Base-by-base conservation (phyloP, 2,113 vertebrate species). In the Barbus barbus region DNA sequence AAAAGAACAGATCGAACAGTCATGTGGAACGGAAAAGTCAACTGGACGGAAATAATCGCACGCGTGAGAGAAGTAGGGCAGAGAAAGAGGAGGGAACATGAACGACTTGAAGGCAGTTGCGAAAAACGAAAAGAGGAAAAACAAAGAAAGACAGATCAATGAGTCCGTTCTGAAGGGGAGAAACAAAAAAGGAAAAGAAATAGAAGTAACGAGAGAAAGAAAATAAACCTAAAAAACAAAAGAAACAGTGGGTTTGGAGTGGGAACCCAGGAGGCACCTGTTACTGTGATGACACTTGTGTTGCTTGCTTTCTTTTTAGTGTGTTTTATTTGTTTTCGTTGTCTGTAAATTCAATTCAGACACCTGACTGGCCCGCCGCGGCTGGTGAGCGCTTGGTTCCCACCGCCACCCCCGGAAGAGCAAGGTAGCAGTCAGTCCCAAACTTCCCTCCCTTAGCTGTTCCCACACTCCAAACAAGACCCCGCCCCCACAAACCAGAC, bases 1-100 rank as follows among this genome's bases (percentile, higher is more conserved):
- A 99, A 99, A 97, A 96, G 94, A 99, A 99, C 96, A 96, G 91
- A 99, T 97, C 96, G 96, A 94, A 98, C 97, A 99, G 97, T 99
- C 97, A 98, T 98, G 97, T 98, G 96, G 96, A 97, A 98, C 93
- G 84, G 90, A 95, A 69, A 95, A 94, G 87, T 90, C 79, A 94
- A 94, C 92, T 91, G 84, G 94, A 93, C 94, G 89, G 91, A 95
- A 95, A 95, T 93, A 95, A 95, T 94, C 87, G 92, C 92, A 95
- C 94, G 93, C 76, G 93, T 93, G 94, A 95, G 95, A 96, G 95
- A 96, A 95, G 94, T 95, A 96, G 94, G 94, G 93, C 95, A 93
- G 88, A 92, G 85, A 90, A 91, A 79, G 92, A 94, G 96, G 71
- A 84, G 78, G 90, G 93, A 95, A 95, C 96, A 95, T 97, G 97